These are phyloP conservation scores for Corythoichthys intestinalis DNA, from an alignment of 2,113 vertebrate species.

Conservation along the genomic window DNA sequence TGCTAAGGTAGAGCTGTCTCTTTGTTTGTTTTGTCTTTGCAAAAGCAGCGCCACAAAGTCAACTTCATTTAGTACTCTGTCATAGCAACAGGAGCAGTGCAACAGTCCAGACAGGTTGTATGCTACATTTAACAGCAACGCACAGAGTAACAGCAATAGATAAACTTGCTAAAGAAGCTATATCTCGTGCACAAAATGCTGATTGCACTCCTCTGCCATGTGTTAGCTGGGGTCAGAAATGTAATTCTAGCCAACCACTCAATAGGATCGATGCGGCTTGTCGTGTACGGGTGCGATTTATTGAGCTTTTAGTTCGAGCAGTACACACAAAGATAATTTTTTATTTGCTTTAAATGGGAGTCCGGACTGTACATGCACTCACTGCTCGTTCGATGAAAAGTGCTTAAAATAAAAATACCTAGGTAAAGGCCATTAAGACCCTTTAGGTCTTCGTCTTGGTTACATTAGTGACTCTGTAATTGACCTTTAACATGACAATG, in stretches of 20 bases:
- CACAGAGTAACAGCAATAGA: slow-evolving; percentile 56
- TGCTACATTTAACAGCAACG: slow-evolving; percentile 66
- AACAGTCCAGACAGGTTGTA: slow-evolving; percentile 53
- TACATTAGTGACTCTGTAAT: slow-evolving; percentile 49
- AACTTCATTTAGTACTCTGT: too few relatives aligned
- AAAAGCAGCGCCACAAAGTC: not conserved
- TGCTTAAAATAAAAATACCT: slow-evolving; percentile 23
- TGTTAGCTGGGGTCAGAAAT: slow-evolving; percentile 31
- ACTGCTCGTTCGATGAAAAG: not conserved
- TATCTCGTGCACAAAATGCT: slow-evolving; percentile 21
- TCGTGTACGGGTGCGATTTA: slow-evolving; percentile 53
- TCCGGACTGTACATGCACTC: not conserved
- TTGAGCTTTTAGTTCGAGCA: slow-evolving; percentile 59
- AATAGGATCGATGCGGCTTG: slow-evolving; percentile 60
- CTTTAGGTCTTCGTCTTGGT: slow-evolving; percentile 49
- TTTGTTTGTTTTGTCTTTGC: not conserved
- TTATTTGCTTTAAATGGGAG: slow-evolving; percentile 12
- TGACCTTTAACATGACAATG: slow-evolving; percentile 55
- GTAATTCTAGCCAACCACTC: slow-evolving; percentile 59
- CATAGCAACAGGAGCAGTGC: not conserved
- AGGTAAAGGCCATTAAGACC: slow-evolving; percentile 40
- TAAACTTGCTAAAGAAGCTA: slow-evolving; percentile 36
- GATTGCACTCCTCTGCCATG: slow-evolving; percentile 44
- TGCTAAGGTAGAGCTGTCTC: not conserved
- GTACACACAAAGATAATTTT: slow-evolving; percentile 1